Conservation (phyloP, 2,113 vertebrate genomes). For the Oryzias woworae region DNA sequence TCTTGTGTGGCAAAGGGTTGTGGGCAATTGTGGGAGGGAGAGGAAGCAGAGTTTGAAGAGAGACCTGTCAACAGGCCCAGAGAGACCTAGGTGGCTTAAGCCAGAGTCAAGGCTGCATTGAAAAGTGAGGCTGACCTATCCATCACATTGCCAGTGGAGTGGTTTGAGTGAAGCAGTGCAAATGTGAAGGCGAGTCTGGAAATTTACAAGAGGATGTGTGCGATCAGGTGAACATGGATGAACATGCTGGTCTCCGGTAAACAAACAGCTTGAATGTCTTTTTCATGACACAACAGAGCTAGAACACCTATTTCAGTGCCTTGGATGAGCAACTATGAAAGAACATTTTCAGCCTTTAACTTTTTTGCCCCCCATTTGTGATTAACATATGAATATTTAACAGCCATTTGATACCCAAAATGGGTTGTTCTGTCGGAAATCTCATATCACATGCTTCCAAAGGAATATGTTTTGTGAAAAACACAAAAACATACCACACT, state of each 20-base stretch:
- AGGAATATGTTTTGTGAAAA: too few relatives aligned
- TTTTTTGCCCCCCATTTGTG: too few relatives aligned
- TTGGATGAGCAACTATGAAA: too few relatives aligned
- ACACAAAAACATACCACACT: too few relatives aligned
- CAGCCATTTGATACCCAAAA: too few relatives aligned
- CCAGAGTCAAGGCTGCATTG: conserved; percentile 82
- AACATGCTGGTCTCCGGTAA: conserved; percentile 13
- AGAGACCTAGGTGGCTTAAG: conserved; percentile 87
- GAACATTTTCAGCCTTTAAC: too few relatives aligned
- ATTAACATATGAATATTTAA: too few relatives aligned
- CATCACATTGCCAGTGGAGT: conserved; percentile 50
- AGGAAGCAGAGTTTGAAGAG: conserved; percentile 85
- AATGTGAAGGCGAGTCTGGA: background rate
- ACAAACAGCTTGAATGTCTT: too few relatives aligned
- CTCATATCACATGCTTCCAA: too few relatives aligned
- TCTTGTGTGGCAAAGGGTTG: conserved; percentile 73
- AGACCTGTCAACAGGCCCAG: conserved; percentile 89
- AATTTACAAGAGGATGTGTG: conserved; percentile 13
- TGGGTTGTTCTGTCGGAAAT: too few relatives aligned
- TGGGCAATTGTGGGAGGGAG: conserved; percentile 73
- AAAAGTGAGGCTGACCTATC: conserved; percentile 63
- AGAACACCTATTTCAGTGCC: too few relatives aligned
- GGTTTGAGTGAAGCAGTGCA: conserved; percentile 13
- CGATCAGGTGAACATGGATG: conserved; percentile 40
- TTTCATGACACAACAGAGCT: too few relatives aligned